phyloP scores from a whole-genome alignment of 1,140 invertebrate genomes.

The Caenorhabditis brenneri region DNA sequence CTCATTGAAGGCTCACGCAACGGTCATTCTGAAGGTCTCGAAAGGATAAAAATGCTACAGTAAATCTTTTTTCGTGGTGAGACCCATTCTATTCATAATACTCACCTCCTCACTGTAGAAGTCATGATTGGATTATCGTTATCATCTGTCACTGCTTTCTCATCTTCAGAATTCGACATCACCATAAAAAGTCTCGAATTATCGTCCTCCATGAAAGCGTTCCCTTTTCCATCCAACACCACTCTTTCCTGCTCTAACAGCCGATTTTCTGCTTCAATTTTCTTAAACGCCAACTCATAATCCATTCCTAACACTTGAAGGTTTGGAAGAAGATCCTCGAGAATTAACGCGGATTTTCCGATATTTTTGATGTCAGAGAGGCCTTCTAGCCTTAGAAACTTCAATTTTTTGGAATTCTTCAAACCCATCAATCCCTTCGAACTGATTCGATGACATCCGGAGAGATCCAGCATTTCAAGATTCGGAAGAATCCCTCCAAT shows the following conservation, averaged over 20 bases:
- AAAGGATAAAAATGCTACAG: too few species aligned
- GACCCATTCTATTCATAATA: background rate
- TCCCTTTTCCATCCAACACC: slow-evolving; percentile 68
- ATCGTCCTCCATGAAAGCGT: slow-evolving; percentile 68
- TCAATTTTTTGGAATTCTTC: slow-evolving; percentile 75
- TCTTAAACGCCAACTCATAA: slow-evolving; percentile 62
- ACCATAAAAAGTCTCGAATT: slow-evolving; percentile 64
- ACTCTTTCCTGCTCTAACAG: slow-evolving; percentile 62
- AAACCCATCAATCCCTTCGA: slow-evolving; percentile 76
- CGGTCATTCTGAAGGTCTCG: too few species aligned
- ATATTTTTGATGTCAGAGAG: slow-evolving; percentile 64
- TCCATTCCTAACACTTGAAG: slow-evolving; percentile 70
- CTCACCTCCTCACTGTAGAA: slow-evolving; percentile 59
- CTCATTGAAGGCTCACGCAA: background rate
- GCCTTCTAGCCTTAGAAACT: slow-evolving; percentile 70
- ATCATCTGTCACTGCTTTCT: slow-evolving; percentile 63
- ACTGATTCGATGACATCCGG: slow-evolving; percentile 77
- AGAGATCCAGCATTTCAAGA: slow-evolving; percentile 80
- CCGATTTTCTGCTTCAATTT: slow-evolving; percentile 62
- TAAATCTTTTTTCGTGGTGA: too few species aligned
- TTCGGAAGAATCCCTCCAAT: slow-evolving; percentile 75
- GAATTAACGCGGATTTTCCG: slow-evolving; percentile 68
- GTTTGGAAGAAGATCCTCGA: slow-evolving; percentile 72
- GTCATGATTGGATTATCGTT: slow-evolving; percentile 66
- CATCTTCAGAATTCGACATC: slow-evolving; percentile 56